Base-by-base conservation (phyloP, 2,797 vertebrate genomes). In the Graptemys geographica region DNA sequence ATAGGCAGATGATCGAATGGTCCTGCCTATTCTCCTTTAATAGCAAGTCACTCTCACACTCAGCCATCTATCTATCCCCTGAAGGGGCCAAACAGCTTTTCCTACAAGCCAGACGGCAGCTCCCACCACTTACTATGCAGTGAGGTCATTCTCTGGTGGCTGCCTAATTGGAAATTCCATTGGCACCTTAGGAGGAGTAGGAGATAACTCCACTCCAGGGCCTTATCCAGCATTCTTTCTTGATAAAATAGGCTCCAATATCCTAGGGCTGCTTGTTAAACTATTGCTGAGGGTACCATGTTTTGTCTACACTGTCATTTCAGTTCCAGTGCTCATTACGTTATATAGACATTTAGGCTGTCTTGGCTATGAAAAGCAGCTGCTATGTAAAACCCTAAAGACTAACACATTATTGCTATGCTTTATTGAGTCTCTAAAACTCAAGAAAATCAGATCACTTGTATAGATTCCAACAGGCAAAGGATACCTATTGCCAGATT, bases 181-280 rank as follows among this genome's bases (percentile, higher is more conserved):
- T 89, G 79, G 21, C 81, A 4, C 90, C 80, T 59, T 94, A 1
- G 33, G 51, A 65, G 81, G 81, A 52, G 12, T 62, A 84, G 6
- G 80, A 23, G 88, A 86, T 90, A 93, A 79, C 41, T 84, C 6
- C 16, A 31, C 78, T 82, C 83, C 79, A n/a, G 23, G 47, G 51
- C 6, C 93, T 95, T 82, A 92, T 92, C 85, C 90, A 87, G 53
- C 13, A 28, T 92, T 41, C n/a, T 41, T 93, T 89, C 87, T 92
- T 11, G 37, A 74, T 84, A 89, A 76, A 92, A 85, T 85, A 51
- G 81, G 41, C 72, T 90, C 78, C 65, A 31, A 85, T 96, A 33
- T 62, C 81, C 81, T 92, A 82, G 51, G 76, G 81, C 62, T 53
- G 4, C 78, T 89, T 44, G 47, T n/a, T 76, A 69, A 52, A 44